A percentile compares a stretch with the other conserved stretches of the same genome.
Conservation (phyloP, 2,888 invertebrate species). For the Eulithis prunata region DNA sequence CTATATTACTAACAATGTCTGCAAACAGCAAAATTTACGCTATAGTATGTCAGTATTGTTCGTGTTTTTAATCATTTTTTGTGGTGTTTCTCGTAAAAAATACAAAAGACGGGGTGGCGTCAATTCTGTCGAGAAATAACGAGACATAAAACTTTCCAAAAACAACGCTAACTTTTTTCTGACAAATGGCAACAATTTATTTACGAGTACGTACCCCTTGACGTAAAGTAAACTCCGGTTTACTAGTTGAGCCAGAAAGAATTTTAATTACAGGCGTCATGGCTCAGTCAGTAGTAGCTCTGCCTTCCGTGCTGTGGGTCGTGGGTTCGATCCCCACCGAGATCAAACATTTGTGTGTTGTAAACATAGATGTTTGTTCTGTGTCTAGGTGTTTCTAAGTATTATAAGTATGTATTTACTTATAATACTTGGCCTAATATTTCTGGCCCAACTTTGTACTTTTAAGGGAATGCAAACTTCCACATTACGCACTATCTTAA, state of each 20-base stretch:
- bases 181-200: slow-evolving; percentile 42
- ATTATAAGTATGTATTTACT: no score
- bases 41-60: neutral
- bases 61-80: slow-evolving; percentile 1
- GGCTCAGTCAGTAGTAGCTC: no score
- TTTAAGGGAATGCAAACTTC: no score
- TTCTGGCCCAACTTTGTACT: slow-evolving; percentile 8
- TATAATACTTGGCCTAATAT: no score
- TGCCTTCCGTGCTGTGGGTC: no score
- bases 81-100: neutral
- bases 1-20: no score
- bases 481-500: no score
- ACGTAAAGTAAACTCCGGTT: slow-evolving; percentile 28
- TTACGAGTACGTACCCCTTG: slow-evolving; percentile 32
- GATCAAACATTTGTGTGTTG: no score
- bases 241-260: slow-evolving; percentile 33
- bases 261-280: slow-evolving; percentile 41
- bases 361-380: no score
- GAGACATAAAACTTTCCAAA: slow-evolving; percentile 24
- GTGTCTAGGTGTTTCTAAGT: no score
- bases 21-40: neutral
- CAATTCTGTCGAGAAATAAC: slow-evolving; percentile 19
- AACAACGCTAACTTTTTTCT: slow-evolving; percentile 32
- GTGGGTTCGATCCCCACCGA: no score
- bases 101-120: neutral